Evolutionary conservation across 1,140 invertebrate species (phyloP).

Genomic region (Leptoteleia sp.): DNA sequence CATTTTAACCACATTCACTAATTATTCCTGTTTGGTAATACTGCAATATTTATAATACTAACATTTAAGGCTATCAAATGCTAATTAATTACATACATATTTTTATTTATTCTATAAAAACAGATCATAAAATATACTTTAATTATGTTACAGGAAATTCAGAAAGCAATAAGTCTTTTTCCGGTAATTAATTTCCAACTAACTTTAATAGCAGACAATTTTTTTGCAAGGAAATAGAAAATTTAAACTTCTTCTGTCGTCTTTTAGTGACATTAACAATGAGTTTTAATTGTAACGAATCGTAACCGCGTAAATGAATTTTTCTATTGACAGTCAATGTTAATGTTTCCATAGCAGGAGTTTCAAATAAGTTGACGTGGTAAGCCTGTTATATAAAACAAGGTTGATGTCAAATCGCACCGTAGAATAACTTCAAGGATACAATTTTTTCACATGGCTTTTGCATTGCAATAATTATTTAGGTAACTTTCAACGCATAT

Average conservation of each 20-base stretch:
- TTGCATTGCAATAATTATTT: constrained; percentile 24
- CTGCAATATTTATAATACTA: too few species aligned
- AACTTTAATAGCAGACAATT: too few species aligned
- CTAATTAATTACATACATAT: too few species aligned
- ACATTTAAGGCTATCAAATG: too few species aligned
- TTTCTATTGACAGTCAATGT: constrained; percentile 40
- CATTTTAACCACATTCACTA: too few species aligned
- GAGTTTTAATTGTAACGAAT: constrained; percentile 7
- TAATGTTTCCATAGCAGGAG: constrained; percentile 33
- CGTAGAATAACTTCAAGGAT: constrained; percentile 28
- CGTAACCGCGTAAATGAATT: constrained; percentile 20
- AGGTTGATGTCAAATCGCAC: constrained; percentile 59
- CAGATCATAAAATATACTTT: too few species aligned
- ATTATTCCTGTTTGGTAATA: too few species aligned
- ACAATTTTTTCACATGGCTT: constrained; percentile 3
- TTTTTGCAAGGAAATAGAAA: neutral
- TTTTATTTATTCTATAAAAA: too few species aligned
- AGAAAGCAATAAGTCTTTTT: too few species aligned
- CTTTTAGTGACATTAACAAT: neutral
- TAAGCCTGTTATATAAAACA: constrained; percentile 40
- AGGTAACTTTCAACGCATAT: neutral
- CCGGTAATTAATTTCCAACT: too few species aligned
- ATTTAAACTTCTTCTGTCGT: neutral
- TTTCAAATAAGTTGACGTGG: constrained; percentile 36
- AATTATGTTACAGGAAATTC: too few species aligned